Evolutionary conservation across 2,888 invertebrate species (phyloP).

Genomic region (Aphodius granarius): DNA sequence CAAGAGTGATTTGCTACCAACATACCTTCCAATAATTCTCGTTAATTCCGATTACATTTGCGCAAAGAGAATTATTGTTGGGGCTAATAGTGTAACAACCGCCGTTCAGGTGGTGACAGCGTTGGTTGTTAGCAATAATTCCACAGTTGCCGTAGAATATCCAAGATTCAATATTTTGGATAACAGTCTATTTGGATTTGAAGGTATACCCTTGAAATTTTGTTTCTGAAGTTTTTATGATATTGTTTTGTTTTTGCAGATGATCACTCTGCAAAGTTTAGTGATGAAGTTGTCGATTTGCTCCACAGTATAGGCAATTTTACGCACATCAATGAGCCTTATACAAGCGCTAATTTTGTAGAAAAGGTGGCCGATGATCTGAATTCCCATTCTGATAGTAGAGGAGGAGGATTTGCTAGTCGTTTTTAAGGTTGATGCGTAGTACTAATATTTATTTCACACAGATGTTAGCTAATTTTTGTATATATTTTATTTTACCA

Average conservation of each 20-base stretch:
- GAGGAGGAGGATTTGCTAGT: constrained; percentile 70
- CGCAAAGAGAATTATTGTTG: constrained; percentile 58
- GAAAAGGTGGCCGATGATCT: constrained; percentile 66
- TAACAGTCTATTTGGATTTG: constrained; percentile 49
- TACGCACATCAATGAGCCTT: constrained; percentile 51
- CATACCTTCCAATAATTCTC: constrained; percentile 49
- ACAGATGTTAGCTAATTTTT: constrained; percentile 8
- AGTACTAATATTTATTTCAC: not conserved
- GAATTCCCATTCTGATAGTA: constrained; percentile 70
- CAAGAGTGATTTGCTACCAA: constrained; percentile 39
- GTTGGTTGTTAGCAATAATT: constrained; percentile 54
- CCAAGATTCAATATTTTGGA: constrained; percentile 53
- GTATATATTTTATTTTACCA: not conserved
- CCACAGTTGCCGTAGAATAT: constrained; percentile 55
- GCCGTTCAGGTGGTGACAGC: constrained; percentile 57
- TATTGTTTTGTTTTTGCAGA: constrained; percentile 41
- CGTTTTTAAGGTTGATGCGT: constrained; percentile 55
- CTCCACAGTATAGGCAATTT: constrained; percentile 41
- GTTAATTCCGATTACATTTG: constrained; percentile 52
- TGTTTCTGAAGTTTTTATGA: no score
- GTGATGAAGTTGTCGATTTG: constrained; percentile 43
- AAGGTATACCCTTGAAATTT: constrained; percentile 42
- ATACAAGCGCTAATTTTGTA: constrained; percentile 67
- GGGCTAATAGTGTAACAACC: constrained; percentile 56
- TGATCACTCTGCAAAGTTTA: constrained; percentile 46